Conservation (phyloP, 2,888 invertebrate species). For the Chalcosyrphus nemorum region DNA sequence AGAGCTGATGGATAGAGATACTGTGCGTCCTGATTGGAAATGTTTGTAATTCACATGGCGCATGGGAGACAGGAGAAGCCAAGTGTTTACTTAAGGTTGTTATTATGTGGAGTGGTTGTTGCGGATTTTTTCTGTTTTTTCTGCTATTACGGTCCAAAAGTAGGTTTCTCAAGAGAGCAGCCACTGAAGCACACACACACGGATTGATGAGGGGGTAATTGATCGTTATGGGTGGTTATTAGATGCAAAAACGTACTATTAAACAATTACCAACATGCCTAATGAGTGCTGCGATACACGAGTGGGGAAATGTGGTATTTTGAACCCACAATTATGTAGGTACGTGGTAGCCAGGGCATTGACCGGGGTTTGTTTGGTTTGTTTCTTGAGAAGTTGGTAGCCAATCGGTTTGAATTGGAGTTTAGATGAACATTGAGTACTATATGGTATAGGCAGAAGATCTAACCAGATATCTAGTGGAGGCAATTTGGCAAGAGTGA, state of each 20-base stretch:
- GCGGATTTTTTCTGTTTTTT: neutral
- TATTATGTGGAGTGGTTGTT: constrained; percentile 4
- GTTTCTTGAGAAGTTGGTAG: too few relatives aligned
- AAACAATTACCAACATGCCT: neutral
- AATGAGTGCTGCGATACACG: neutral
- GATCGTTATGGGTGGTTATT: neutral
- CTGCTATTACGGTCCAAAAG: neutral
- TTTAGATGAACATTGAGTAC: too few relatives aligned
- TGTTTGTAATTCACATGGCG: constrained; percentile 61
- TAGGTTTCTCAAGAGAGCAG: neutral
- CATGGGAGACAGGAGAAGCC: neutral
- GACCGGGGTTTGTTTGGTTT: neutral
- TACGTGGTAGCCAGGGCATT: neutral
- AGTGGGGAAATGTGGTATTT: neutral
- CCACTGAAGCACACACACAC: neutral
- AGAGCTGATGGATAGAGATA: constrained; percentile 19
- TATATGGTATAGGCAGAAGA: too few relatives aligned
- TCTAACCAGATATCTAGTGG: too few relatives aligned
- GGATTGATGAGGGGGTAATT: neutral
- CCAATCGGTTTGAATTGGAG: too few relatives aligned
- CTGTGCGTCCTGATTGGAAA: constrained; percentile 31
- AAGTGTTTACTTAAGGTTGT: constrained; percentile 40
- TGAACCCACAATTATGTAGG: too few relatives aligned
- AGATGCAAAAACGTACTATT: neutral
- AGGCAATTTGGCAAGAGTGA: too few relatives aligned